Conservation (phyloP, 2,888 invertebrate genomes). For the Galerucella nymphaeae region DNA sequence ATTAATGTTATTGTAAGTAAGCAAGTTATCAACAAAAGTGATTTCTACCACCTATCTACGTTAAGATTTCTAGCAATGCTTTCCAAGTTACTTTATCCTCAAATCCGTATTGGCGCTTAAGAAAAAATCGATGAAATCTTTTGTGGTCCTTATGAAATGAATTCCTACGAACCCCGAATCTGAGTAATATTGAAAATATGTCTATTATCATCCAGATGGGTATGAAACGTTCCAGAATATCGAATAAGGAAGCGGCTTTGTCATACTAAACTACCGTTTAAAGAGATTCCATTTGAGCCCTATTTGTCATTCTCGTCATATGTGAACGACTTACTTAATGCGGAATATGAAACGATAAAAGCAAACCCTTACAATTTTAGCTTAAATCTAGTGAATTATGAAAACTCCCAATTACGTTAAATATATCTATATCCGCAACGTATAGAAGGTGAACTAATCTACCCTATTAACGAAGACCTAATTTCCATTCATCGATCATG, state of each 20-base stretch:
- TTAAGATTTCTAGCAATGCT: too few species aligned
- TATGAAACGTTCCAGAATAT: background rate
- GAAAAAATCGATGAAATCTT: background rate
- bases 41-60: too few species aligned
- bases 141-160: background rate
- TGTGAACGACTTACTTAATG: background rate
- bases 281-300: slow-evolving; percentile 1
- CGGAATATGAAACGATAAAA: background rate
- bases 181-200: slow-evolving; percentile 13
- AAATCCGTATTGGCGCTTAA: background rate
- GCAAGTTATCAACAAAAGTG: too few species aligned
- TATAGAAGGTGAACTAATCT: too few species aligned
- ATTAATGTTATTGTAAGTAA: too few species aligned
- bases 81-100: too few species aligned
- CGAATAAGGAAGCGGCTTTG: slow-evolving; percentile 13
- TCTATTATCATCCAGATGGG: background rate
- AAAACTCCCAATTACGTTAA: too few species aligned
- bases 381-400: too few species aligned
- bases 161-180: background rate
- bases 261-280: slow-evolving; percentile 12
- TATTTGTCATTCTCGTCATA: background rate
- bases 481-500: too few species aligned
- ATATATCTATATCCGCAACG: too few species aligned
- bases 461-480: too few species aligned
- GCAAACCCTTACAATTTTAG: background rate